Evolutionary conservation across 2,113 vertebrate species (phyloP).

Genomic region (Oreochromis spilurus): DNA sequence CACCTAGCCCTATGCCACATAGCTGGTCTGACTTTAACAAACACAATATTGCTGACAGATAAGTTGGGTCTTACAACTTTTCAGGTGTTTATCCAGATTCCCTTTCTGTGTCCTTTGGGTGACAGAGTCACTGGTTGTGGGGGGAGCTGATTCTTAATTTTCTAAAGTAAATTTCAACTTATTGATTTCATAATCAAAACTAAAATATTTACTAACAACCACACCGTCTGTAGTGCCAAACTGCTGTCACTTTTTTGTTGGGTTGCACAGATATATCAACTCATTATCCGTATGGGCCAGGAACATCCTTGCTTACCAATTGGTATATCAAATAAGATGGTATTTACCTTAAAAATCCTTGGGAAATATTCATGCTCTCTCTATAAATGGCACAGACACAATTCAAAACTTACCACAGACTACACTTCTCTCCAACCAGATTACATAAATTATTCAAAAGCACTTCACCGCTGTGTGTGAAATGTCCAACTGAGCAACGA

Average conservation of each 20-base stretch:
- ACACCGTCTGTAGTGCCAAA: neutral
- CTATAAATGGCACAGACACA: neutral
- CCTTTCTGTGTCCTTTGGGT: neutral
- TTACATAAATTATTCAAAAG: neutral
- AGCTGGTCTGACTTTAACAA: neutral
- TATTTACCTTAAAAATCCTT: neutral
- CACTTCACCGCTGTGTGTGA: neutral
- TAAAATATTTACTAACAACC: neutral
- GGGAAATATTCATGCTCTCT: neutral
- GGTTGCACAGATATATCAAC: neutral
- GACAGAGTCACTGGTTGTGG: neutral
- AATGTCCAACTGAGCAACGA: neutral
- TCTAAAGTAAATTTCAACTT: neutral
- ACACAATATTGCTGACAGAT: neutral
- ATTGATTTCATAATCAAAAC: neutral
- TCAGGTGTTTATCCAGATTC: neutral
- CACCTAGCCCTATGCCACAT: neutral
- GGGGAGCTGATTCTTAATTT: neutral
- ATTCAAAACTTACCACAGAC: neutral
- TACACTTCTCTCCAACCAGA: neutral
- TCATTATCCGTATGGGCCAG: neutral
- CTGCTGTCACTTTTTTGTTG: neutral
- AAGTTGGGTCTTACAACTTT: neutral
- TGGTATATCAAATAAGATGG: neutral
- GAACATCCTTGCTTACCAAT: neutral